Evolutionary conservation across 2,888 invertebrate species (phyloP).

Genomic region (Mimas tiliae): DNA sequence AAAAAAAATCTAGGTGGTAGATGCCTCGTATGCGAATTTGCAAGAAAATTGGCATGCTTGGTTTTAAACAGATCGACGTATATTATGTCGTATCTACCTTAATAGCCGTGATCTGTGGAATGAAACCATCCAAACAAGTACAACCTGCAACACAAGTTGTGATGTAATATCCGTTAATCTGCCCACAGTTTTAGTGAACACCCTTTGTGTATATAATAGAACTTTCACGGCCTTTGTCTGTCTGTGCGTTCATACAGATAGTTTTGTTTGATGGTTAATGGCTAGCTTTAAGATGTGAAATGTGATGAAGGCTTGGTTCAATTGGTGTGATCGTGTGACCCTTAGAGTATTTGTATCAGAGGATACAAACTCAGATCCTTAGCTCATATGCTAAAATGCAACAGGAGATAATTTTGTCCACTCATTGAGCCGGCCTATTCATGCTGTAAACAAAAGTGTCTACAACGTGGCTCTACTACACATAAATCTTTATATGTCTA

Average conservation of each 20-base stretch:
- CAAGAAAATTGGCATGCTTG: no score
- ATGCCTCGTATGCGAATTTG: no score
- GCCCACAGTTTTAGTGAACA: conserved; percentile 18
- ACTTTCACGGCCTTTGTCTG: conserved; percentile 28
- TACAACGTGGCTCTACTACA: no score
- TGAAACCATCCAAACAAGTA: conserved; percentile 7
- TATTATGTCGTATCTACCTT: no score
- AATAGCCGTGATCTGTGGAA: neutral
- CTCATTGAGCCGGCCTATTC: no score
- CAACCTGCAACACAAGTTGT: conserved; percentile 20
- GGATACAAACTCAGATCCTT: no score
- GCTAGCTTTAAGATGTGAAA: conserved; percentile 16
- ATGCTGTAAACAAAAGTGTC: no score
- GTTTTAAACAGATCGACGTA: no score
- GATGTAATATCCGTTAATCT: conserved; percentile 21
- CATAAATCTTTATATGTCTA: no score
- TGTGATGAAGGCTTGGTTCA: neutral
- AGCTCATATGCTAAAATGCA: no score
- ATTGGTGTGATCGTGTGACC: neutral
- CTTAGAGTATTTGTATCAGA: neutral
- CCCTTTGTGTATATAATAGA: conserved; percentile 28
- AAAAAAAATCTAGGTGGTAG: no score
- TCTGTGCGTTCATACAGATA: conserved; percentile 21
- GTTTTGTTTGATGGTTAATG: conserved; percentile 26
- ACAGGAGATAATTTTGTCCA: no score